A percentile compares a stretch with the other conserved stretches of the same genome.
Conservation (phyloP, 2,888 invertebrate species). For the Sinotaia quadrata region DNA sequence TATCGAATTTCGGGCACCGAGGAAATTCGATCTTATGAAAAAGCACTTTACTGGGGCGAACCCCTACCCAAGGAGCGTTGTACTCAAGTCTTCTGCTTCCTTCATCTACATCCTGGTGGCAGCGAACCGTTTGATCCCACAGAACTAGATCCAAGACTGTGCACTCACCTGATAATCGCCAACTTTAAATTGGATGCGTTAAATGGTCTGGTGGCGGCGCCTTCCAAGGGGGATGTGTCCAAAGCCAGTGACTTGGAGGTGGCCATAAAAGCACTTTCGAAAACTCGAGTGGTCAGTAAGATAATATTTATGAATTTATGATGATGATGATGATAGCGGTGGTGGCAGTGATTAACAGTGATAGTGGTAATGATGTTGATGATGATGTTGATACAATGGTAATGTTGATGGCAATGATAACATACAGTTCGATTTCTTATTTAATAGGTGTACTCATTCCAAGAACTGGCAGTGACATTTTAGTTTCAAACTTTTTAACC, state of each 20-base stretch:
- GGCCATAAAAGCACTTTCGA: neutral
- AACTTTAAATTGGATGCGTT: neutral
- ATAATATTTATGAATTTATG: neutral
- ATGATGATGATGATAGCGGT: neutral
- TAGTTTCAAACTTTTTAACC: no score
- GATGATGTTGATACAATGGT: no score
- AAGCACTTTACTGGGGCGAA: neutral
- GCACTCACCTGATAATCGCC: conserved; percentile 2
- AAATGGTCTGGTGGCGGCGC: neutral
- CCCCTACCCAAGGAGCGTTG: neutral
- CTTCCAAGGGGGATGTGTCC: neutral
- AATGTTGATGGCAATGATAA: no score
- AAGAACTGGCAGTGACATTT: no score
- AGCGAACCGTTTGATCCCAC: neutral
- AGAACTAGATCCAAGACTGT: neutral
- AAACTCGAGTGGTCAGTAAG: neutral
- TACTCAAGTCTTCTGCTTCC: neutral
- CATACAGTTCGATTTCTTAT: no score
- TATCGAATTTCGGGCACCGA: neutral
- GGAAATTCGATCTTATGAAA: neutral
- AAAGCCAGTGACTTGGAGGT: no score
- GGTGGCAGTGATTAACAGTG: neutral
- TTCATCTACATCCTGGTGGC: neutral
- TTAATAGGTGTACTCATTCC: no score
- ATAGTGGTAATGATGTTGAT: no score